These are phyloP conservation scores for Brachyptera risi DNA, from an alignment of 2,888 invertebrate species.

Conservation along the genomic window DNA sequence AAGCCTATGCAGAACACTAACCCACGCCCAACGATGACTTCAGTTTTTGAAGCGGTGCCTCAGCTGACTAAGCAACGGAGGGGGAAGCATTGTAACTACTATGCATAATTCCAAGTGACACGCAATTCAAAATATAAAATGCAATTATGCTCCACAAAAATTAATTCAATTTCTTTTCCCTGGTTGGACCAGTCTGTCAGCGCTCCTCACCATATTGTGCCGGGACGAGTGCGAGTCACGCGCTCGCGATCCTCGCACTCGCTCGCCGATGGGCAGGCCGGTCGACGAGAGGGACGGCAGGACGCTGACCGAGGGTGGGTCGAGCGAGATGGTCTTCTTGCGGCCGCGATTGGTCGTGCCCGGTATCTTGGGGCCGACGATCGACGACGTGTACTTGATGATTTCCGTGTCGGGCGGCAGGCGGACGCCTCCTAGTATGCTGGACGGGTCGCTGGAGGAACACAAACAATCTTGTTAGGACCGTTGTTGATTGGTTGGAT, in stretches of 20 bases:
- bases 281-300: conserved; percentile 49
- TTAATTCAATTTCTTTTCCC: conserved; percentile 9
- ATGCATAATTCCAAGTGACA: no score
- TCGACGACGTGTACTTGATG: conserved; percentile 83
- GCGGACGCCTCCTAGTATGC: conserved; percentile 77
- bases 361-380: conserved; percentile 80
- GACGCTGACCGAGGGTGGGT: conserved; percentile 63
- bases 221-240: neutral
- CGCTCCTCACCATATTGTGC: neutral
- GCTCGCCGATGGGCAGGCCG: conserved; percentile 49
- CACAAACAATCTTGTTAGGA: no score
- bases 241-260: conserved; percentile 40
- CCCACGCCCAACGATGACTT: no score
- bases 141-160: conserved; percentile 26
- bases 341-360: conserved; percentile 80
- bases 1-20: no score
- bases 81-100: no score
- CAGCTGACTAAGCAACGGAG: no score
- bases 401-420: conserved; percentile 86
- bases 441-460: conserved; percentile 44
- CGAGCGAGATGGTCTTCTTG: conserved; percentile 84
- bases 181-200: neutral
- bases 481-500: no score
- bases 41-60: no score
- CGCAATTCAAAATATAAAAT: no score